phyloP scores from a whole-genome alignment of 1,140 invertebrate genomes.

The Euschistus heros region DNA sequence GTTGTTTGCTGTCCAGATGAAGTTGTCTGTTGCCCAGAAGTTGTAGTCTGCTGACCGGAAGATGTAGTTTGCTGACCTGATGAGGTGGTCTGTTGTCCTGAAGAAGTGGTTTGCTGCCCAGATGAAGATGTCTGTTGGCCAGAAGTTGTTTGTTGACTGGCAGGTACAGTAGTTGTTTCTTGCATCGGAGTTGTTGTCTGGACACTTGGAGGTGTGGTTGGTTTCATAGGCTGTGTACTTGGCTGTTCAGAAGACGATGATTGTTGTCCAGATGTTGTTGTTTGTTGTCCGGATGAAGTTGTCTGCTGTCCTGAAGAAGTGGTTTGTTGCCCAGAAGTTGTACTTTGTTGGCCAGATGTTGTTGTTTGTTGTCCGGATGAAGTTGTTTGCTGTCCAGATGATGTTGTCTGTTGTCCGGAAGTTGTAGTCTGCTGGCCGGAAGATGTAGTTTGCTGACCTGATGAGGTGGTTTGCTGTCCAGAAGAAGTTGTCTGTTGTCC shows the following conservation, averaged over 20 bases:
- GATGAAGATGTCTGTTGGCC: conserved; percentile 26
- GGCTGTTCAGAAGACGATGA: conserved; percentile 22
- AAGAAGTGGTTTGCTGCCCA: conserved; percentile 21
- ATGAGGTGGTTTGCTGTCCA: too few species aligned
- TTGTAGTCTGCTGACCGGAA: conserved; percentile 20
- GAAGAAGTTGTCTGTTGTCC: conserved; percentile 4
- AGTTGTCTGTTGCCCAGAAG: conserved; percentile 17
- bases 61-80: conserved; percentile 24
- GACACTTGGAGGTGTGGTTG: conserved; percentile 10
- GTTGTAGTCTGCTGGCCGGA: conserved; percentile 25
- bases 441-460: too few species aligned
- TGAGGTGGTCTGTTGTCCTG: conserved; percentile 22
- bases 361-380: conserved; percentile 18
- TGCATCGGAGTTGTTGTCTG: conserved; percentile 24
- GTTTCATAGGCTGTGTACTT: too few species aligned
- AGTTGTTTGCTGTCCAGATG: conserved; percentile 20
- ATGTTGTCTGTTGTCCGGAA: conserved; percentile 23
- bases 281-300: conserved; percentile 16
- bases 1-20: conserved; percentile 23
- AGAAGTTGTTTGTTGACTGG: conserved; percentile 24
- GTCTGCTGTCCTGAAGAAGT: conserved; percentile 23
- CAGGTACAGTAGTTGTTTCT: conserved; percentile 21
- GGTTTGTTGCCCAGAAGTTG: conserved; percentile 23
- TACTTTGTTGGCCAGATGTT: conserved; percentile 22
- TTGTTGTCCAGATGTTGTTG: conserved; percentile 24